Percentiles rank a stretch among this genome's conserved stretches.
Evolutionary conservation across 2,113 vertebrate species (phyloP).

Genomic region (Python bivittatus): DNA sequence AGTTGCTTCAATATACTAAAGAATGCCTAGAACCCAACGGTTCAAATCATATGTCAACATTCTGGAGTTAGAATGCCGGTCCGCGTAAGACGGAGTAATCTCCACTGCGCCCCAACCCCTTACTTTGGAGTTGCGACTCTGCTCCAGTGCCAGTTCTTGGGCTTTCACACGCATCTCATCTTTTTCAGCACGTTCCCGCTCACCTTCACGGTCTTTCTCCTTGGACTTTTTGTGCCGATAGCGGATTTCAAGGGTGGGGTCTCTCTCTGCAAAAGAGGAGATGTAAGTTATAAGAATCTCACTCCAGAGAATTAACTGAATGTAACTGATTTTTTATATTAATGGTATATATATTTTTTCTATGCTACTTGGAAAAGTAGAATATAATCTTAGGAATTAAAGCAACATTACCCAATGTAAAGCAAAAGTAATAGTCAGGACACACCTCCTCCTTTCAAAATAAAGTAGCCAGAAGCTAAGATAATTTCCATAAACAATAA

Average conservation of each 20-base stretch:
- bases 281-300: not conserved
- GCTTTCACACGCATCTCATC: constrained; percentile 58
- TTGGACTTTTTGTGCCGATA: constrained; percentile 86
- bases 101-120: not conserved
- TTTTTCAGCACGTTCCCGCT: constrained; percentile 66
- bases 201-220: constrained; percentile 73
- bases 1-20: not conserved
- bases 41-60: not conserved
- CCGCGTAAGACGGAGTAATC: not conserved
- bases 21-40: not conserved
- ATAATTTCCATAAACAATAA: not conserved
- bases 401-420: not conserved
- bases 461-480: not conserved
- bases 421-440: too few relatives aligned
- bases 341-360: too few relatives aligned
- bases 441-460: not conserved
- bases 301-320: not conserved
- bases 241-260: constrained; percentile 84
- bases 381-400: not conserved
- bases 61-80: not conserved
- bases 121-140: constrained; percentile 35
- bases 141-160: constrained; percentile 40
- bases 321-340: too few relatives aligned
- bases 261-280: constrained; percentile 69
- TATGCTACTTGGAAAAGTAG: not conserved